Evolutionary conservation across 2,113 vertebrate species (phyloP).

Genomic region (Saimiri boliviensis): DNA sequence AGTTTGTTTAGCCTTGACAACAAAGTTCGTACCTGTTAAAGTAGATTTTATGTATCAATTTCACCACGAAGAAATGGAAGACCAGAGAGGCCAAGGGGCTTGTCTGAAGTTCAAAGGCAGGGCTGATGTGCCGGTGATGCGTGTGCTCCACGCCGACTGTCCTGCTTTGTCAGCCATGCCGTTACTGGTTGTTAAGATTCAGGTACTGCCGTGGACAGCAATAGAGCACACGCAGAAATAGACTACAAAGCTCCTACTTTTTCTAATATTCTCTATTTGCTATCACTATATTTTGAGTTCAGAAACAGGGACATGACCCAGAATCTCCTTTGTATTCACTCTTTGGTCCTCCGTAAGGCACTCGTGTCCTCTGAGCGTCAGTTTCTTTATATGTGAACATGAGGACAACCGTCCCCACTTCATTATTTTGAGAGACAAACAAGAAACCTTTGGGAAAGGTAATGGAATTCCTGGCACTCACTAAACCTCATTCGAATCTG

Average conservation of each 20-base stretch:
- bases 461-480: neutral
- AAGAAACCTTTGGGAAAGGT: neutral
- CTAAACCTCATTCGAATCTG: neutral
- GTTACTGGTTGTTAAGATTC: neutral
- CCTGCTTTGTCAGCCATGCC: neutral
- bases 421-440: too few relatives aligned
- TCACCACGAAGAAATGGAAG: neutral
- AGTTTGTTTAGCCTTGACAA: neutral
- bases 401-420: neutral
- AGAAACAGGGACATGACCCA: neutral
- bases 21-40: neutral
- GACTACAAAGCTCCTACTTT: neutral
- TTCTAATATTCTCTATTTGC: neutral
- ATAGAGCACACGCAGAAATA: neutral
- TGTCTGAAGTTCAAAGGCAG: neutral
- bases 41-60: neutral
- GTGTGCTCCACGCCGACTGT: too few relatives aligned
- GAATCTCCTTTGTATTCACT: neutral
- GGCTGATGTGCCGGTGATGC: neutral
- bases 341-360: neutral
- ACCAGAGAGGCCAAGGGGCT: neutral
- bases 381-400: neutral
- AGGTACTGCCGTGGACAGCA: neutral
- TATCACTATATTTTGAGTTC: neutral
- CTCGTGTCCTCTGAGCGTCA: neutral